Conservation (phyloP, 2,888 invertebrate genomes). For the Ceratothoa steindachneri region DNA sequence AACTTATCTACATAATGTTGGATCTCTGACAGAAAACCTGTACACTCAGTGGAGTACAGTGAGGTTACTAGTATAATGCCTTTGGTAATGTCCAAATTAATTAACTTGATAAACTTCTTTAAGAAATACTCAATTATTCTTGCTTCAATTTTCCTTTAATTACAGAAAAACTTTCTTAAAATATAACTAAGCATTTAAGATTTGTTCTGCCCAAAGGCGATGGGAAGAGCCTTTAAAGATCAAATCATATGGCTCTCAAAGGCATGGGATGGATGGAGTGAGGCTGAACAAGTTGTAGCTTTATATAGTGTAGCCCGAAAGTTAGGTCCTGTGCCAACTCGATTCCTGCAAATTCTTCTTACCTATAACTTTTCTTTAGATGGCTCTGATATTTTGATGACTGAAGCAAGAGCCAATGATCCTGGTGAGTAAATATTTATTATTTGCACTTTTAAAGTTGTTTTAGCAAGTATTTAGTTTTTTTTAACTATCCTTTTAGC, state of each 20-base stretch:
- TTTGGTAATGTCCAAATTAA: too few species aligned
- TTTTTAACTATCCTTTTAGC: too few species aligned
- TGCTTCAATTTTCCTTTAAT: too few species aligned
- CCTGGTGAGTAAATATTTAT: background rate
- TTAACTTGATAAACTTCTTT: too few species aligned
- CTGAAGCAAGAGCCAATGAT: background rate
- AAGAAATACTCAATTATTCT: too few species aligned
- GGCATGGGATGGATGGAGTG: conserved; percentile 6
- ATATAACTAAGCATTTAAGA: background rate
- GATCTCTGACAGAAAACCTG: too few species aligned
- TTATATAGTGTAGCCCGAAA: conserved; percentile 5
- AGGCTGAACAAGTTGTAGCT: conserved; percentile 2
- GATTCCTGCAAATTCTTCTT: background rate
- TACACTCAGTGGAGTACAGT: too few species aligned
- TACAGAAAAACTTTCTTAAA: background rate
- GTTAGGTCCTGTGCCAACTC: background rate
- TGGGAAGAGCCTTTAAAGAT: background rate
- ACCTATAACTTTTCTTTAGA: background rate
- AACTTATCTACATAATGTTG: too few species aligned
- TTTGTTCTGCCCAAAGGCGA: background rate
- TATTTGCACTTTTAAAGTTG: too few species aligned
- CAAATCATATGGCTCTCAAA: background rate
- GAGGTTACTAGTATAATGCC: too few species aligned
- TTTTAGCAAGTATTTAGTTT: too few species aligned
- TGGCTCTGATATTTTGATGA: background rate